Conservation (phyloP, 1,140 invertebrate species). For the Diabrotica undecimpunctata region DNA sequence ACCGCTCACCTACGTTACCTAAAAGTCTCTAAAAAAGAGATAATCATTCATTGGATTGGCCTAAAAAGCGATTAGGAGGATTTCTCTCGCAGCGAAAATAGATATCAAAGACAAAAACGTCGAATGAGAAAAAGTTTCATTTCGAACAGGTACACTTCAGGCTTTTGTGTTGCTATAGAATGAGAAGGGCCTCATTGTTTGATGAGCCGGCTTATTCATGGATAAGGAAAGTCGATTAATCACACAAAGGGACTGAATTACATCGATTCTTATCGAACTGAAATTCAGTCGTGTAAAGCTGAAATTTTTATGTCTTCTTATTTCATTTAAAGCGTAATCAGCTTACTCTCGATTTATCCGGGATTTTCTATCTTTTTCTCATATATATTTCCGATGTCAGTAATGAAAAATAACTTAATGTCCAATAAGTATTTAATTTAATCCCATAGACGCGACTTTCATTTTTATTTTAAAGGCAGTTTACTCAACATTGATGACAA, state of each 20-base stretch:
- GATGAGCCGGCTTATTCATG: constrained; percentile 9
- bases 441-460: too few species aligned
- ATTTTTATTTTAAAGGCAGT: too few species aligned
- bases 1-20: too few species aligned
- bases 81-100: neutral
- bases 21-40: neutral
- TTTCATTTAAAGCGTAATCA: constrained; percentile 8
- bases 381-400: too few species aligned
- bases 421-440: neutral
- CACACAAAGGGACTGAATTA: constrained; percentile 12
- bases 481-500: too few species aligned
- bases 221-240: constrained; percentile 17
- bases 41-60: neutral
- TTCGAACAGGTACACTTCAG: constrained; percentile 4
- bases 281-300: constrained; percentile 12
- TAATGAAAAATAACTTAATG: neutral
- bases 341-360: constrained; percentile 1
- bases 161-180: neutral
- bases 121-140: constrained; percentile 13
- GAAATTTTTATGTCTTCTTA: constrained; percentile 13
- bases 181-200: constrained; percentile 9
- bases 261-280: constrained; percentile 14
- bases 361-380: neutral
- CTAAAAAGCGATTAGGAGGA: neutral
- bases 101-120: constrained; percentile 8